Conservation (phyloP, 2,113 vertebrate genomes). For the Equus quagga region DNA sequence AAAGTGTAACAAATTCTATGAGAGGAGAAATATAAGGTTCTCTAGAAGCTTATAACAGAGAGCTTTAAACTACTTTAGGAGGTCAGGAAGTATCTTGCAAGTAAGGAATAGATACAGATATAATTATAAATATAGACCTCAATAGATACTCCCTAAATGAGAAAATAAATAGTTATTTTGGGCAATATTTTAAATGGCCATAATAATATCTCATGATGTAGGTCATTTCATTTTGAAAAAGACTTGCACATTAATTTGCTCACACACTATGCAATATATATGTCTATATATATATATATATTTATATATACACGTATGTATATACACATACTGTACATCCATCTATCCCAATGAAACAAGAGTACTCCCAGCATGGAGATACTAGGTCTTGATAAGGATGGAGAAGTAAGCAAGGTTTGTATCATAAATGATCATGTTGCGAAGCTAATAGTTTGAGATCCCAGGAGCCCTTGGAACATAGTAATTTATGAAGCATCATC, state of each 20-base stretch:
- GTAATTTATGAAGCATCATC: neutral
- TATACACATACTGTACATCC: rapidly evolving
- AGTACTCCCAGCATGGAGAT: neutral
- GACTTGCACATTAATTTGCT: neutral
- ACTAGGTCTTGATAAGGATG: neutral
- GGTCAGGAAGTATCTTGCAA: neutral
- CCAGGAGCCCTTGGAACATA: neutral
- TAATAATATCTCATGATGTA: neutral
- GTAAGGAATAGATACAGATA: neutral
- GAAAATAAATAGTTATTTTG: neutral
- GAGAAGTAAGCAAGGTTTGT: neutral
- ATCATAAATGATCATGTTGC: neutral
- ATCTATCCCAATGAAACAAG: neutral
- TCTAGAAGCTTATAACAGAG: neutral
- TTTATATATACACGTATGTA: rapidly evolving
- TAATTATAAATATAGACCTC: neutral
- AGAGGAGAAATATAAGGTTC: neutral
- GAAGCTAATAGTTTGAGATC: neutral
- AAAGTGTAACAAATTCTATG: neutral
- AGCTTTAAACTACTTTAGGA: neutral
- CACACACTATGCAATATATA: neutral
- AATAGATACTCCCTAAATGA: neutral
- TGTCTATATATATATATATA: neutral
- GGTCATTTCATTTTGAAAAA: neutral
- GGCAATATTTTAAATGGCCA: neutral